Evolutionary conservation across 1,140 invertebrate genomes (phyloP).

Genomic region (Panulirus ornatus): DNA sequence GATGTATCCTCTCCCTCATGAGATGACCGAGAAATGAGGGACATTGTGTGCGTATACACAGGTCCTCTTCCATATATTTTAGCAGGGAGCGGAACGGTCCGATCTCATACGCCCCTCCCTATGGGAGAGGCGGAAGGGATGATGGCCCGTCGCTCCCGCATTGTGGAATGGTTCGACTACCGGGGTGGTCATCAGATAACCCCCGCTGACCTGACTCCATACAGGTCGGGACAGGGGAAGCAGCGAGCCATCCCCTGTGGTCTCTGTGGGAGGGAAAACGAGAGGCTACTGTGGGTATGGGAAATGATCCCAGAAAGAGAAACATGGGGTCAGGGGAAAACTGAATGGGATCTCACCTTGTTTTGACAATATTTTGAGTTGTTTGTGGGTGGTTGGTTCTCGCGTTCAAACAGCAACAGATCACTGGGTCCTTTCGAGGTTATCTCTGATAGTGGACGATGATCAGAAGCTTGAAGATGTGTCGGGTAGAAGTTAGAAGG

Average conservation of each 20-base stretch:
- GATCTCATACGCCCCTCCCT: background rate
- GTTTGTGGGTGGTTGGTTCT: too few relatives aligned
- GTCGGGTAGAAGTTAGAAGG: too few relatives aligned
- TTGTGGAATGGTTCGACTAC: background rate
- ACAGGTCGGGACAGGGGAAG: background rate
- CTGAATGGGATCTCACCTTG: background rate
- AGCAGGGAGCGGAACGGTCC: background rate
- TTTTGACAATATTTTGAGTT: background rate
- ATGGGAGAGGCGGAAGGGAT: background rate
- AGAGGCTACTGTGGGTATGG: background rate
- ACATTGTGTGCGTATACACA: too few relatives aligned
- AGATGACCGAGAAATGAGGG: too few relatives aligned
- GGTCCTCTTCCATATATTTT: background rate
- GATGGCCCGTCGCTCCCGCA: background rate
- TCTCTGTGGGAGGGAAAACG: background rate
- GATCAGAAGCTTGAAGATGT: too few relatives aligned
- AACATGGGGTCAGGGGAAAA: background rate
- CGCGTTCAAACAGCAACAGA: too few relatives aligned
- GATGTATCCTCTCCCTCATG: too few relatives aligned
- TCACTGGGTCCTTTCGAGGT: too few relatives aligned
- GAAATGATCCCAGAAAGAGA: background rate
- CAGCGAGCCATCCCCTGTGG: too few relatives aligned
- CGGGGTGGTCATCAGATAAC: background rate
- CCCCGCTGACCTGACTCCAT: background rate
- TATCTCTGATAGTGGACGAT: too few relatives aligned